Evolutionary conservation across 2,888 invertebrate species (phyloP).

Genomic region (Julus scanicus): DNA sequence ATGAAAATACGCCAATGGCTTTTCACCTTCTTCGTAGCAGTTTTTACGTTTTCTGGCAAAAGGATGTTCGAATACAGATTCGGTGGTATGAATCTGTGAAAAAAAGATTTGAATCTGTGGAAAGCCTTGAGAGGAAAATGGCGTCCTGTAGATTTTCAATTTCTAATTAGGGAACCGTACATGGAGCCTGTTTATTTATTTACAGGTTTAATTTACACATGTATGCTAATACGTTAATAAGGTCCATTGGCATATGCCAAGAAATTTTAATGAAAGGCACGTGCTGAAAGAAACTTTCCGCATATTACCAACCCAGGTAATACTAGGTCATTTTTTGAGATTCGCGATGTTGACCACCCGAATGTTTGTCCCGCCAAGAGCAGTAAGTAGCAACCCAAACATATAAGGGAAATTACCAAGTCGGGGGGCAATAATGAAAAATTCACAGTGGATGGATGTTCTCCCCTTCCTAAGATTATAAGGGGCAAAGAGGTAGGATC

Average conservation of each 20-base stretch:
- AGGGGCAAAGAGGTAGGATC: neutral
- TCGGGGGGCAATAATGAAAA: neutral
- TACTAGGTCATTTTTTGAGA: neutral
- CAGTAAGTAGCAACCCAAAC: neutral
- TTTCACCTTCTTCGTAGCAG: conserved; percentile 51
- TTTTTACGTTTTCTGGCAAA: conserved; percentile 46
- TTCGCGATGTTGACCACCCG: neutral
- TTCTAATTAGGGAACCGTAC: no score
- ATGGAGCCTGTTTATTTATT: no score
- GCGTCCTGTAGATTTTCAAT: no score
- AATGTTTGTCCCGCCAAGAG: neutral
- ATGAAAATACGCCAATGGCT: conserved; percentile 49
- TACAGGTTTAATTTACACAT: no score
- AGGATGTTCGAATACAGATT: conserved; percentile 46
- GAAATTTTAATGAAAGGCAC: neutral
- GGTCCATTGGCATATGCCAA: no score
- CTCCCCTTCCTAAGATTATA: neutral
- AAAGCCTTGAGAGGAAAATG: neutral
- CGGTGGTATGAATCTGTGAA: conserved; percentile 44
- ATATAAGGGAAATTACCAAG: neutral
- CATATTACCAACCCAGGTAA: neutral
- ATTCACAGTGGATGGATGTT: neutral
- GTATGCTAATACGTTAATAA: no score
- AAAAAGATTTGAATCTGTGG: neutral
- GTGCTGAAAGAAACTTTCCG: neutral